Percentiles rank a stretch among this genome's conserved stretches.
Evolutionary conservation across 2,888 invertebrate genomes (phyloP).

Genomic region (Plutella xylostella): DNA sequence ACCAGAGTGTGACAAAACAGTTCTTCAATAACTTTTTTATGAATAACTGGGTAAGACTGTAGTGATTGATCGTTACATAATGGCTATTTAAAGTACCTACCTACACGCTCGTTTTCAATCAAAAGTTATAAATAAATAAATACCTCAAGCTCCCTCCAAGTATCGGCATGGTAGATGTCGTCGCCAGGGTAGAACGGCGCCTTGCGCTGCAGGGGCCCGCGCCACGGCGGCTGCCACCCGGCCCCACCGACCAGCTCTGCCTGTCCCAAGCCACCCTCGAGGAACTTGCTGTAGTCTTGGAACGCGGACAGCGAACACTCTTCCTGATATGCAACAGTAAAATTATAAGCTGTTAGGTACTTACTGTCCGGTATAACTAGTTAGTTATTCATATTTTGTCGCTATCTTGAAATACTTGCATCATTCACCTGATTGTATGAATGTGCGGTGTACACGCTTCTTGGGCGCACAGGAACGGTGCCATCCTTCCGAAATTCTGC

Average conservation of each 20-base stretch:
- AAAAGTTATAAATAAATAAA: too few relatives aligned
- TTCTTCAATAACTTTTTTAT: too few relatives aligned
- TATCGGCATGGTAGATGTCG: constrained; percentile 61
- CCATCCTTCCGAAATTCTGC: constrained; percentile 62
- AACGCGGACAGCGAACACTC: constrained; percentile 60
- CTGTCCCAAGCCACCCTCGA: constrained; percentile 66
- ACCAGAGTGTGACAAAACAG: too few relatives aligned
- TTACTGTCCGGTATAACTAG: not conserved
- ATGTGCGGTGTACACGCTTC: constrained; percentile 77
- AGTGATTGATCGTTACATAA: too few relatives aligned
- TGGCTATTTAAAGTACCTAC: too few relatives aligned
- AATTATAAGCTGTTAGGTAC: not conserved
- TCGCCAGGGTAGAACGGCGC: constrained; percentile 69
- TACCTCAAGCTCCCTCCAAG: constrained; percentile 63
- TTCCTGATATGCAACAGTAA: constrained; percentile 30
- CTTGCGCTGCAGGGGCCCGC: constrained; percentile 68
- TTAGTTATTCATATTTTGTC: too few relatives aligned
- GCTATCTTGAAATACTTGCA: too few relatives aligned
- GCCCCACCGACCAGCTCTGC: constrained; percentile 66
- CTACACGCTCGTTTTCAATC: too few relatives aligned
- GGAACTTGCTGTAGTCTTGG: constrained; percentile 69
- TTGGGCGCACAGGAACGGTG: constrained; percentile 67
- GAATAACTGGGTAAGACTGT: too few relatives aligned
- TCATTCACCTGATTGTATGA: constrained; percentile 73
- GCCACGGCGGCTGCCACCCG: constrained; percentile 68